Base-by-base conservation (phyloP, 1,140 invertebrate species). In the Helicoverpa zea region DNA sequence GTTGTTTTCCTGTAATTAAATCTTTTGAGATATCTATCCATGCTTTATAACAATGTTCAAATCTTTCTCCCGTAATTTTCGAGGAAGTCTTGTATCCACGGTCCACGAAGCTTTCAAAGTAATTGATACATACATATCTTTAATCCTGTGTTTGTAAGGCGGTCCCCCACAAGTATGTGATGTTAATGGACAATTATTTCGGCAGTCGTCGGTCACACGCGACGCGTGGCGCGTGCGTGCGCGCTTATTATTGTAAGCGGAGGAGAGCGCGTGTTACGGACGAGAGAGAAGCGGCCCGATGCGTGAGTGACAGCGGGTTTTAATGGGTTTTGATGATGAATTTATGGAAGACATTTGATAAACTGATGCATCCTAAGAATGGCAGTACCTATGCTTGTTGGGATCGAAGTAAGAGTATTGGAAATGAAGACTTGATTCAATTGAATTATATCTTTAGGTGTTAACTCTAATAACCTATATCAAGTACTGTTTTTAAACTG, bases 161-260 rank as follows among this genome's bases (percentile, higher is more conserved):
- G 75, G 63, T 79, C 76, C 76, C 76, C 76, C 76, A 70, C 64
- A 70, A 79, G 63, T 70, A 70, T 70, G 76, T 10, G 63, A 79
- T 79, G 76, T 79, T 79, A 79, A 79, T 79, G 93, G 91, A 92
- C 93, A 93, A 94, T 94, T 94, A 94, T 94, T 93, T 93, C 87
- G 93, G 89, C 91, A 87, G 89, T 86, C 86, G 88, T 43, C 87
- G 93, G 87, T 93, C 93, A 88, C 93, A 93, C 93, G 93, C 93
- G 92, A 93, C 93, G 93, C 93, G 91, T 92, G 93, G 90, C 92
- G 84, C 91, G 92, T 91, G 91, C 90, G 89, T 87, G 86, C 84
- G 80, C 85, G 68, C 68, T 76, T 87, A 87, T 87, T 90, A 89
- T 91, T 91, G 86, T 87, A 79, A 80, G 80, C 83, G 82, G 83